These are phyloP conservation scores for Drepana arcuata DNA, from an alignment of 1,140 invertebrate species.

Conservation along the genomic window DNA sequence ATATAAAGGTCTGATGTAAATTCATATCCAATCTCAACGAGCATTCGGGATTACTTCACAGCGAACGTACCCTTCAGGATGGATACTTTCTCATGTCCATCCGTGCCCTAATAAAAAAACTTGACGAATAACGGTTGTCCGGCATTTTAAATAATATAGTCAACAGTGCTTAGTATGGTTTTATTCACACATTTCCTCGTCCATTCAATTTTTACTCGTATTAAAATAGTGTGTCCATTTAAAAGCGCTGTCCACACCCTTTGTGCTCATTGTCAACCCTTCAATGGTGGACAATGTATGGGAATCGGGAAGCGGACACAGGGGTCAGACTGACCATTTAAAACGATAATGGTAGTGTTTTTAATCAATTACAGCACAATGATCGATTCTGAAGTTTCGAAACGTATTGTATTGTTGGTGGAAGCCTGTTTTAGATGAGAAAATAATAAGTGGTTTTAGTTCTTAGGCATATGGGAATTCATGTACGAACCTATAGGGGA, in stretches of 20 bases:
- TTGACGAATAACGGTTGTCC: constrained; percentile 57
- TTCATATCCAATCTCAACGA: too few species aligned
- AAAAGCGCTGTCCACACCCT: constrained; percentile 62
- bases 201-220: constrained; percentile 53
- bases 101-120: constrained; percentile 39
- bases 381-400: neutral
- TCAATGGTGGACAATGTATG: constrained; percentile 50
- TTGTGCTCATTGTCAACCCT: constrained; percentile 59
- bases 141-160: constrained; percentile 64
- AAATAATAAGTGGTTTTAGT: too few species aligned
- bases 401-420: neutral
- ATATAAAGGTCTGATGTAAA: too few species aligned
- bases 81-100: constrained; percentile 53
- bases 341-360: constrained; percentile 35
- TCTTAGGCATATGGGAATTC: too few species aligned
- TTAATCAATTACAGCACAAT: too few species aligned
- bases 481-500: too few species aligned
- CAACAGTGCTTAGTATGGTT: constrained; percentile 54
- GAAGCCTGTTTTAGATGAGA: too few species aligned
- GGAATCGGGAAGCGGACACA: constrained; percentile 56
- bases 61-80: too few species aligned
- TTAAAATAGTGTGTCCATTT: constrained; percentile 64
- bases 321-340: constrained; percentile 43
- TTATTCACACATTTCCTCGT: constrained; percentile 62
- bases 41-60: too few species aligned